Conservation (phyloP, 2,888 invertebrate genomes). For the Lymantria dispar region DNA sequence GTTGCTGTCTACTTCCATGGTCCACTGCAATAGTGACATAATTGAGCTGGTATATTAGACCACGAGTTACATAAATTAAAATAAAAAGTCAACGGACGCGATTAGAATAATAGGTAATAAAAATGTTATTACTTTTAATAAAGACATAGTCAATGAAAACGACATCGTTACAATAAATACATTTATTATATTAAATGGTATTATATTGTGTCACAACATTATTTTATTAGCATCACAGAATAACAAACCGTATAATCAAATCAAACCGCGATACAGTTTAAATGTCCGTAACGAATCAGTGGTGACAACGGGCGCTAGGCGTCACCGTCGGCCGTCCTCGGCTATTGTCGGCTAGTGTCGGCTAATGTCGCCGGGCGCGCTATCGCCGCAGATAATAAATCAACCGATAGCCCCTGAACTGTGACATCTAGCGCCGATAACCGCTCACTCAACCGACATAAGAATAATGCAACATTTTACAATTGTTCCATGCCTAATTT, state of each 20-base stretch:
- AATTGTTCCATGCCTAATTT: background rate
- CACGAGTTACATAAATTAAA: no score
- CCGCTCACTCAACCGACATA: background rate
- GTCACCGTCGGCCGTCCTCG: background rate
- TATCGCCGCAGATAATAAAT: conserved; percentile 31
- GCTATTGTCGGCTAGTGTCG: background rate
- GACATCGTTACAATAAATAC: no score
- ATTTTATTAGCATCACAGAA: background rate
- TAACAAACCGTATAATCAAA: background rate
- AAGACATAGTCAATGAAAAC: no score
- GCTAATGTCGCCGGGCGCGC: conserved; percentile 11
- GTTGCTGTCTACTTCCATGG: no score
- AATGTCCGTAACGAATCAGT: conserved; percentile 5
- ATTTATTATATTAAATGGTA: no score
- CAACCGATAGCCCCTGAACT: conserved; percentile 35
- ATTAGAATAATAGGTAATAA: no score
- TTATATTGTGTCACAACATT: no score
- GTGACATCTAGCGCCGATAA: conserved; percentile 33
- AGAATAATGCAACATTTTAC: background rate
- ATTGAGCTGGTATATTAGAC: no score
- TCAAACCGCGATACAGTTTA: background rate
- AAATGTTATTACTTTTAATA: no score
- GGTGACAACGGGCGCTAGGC: background rate
- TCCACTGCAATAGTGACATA: no score
- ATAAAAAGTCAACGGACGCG: no score